Base-by-base conservation (phyloP, 2,888 invertebrate genomes). In the Pterostichus niger region DNA sequence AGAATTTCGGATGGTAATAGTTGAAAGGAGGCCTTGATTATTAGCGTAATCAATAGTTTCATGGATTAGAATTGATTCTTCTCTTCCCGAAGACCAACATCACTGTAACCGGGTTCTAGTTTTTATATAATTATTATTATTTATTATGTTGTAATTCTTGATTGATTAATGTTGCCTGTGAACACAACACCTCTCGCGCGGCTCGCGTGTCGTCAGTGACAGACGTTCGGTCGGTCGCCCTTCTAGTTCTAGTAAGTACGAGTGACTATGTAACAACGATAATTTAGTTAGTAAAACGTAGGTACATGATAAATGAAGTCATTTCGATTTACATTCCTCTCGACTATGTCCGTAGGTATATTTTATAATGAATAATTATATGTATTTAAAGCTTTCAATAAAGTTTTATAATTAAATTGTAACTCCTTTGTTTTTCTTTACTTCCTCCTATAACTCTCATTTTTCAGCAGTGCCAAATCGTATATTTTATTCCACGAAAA, bases 351-450 rank as follows among this genome's bases (percentile, higher is more conserved):
- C 80, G 46, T 81, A 81, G 71, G 73, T 81, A 85, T 86, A 86
- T 86, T 84, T 86, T 86, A 87, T 86, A 83, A 83, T 78, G 77
- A 84, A 84, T 84, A 78, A 78, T 61, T 78, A 83, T 83, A 84
- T 88, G 88, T 89, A 88, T 88, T 88, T 86, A 87, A 89, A 88
- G 86, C 87, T 88, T 88, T 87, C 86, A 89, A 89, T 89, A 89
- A 89, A 89, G 88, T 89, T 89, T 89, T 88, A 88, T 88, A 88
- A 87, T 87, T 88, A 87, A 78, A 59, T 83, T 80, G 10, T 77
- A 77, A 6, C 2, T 7, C 17, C 6, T 33, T 31, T 13, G 13
- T 33, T 52, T 33, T 75, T 52, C 15, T 17, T 46, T 49, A 10
- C 46, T 49, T 31, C 75, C 75, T 52, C n/a, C n/a, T n/a, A n/a